Percentiles rank a stretch among this genome's conserved stretches.
These are phyloP conservation scores for Strongylocentrotus purpuratus DNA, from an alignment of 35 echinoderm and acorn worm species.

Conservation along the genomic window DNA sequence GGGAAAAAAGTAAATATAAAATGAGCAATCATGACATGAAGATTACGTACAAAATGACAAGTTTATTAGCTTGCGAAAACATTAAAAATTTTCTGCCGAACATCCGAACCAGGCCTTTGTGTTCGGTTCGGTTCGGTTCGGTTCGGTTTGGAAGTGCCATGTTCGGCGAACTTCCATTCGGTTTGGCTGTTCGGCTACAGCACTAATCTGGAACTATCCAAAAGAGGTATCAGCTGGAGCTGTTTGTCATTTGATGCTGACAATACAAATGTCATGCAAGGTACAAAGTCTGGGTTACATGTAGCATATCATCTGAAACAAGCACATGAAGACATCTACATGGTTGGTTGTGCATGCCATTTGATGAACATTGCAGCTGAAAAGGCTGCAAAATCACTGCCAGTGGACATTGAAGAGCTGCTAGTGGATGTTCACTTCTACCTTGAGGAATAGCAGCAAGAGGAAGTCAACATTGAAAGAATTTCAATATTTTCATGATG, in stretches of 20 bases:
- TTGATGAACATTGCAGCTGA: constrained; percentile 68
- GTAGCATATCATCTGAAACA: constrained; percentile 52
- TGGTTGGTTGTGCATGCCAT: constrained; percentile 77
- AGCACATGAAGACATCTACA: constrained; percentile 48
- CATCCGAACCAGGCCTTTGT: too few species aligned
- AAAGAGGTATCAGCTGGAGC: constrained; percentile 57
- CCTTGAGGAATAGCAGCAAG: constrained; percentile 67
- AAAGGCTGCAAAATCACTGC: constrained; percentile 48
- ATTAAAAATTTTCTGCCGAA: too few species aligned
- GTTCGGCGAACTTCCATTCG: too few species aligned
- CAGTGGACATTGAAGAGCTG: constrained; percentile 51
- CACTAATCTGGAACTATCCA: constrained; percentile 40
- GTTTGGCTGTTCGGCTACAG: too few species aligned
- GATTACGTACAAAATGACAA: too few species aligned
- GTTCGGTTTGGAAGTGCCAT: too few species aligned
- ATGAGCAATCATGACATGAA: too few species aligned
- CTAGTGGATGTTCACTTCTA: constrained; percentile 69
- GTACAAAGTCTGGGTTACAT: constrained; percentile 60
- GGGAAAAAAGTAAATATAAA: too few species aligned
- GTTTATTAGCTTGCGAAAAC: too few species aligned
- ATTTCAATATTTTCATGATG: constrained; percentile 50
- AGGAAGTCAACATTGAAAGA: constrained; percentile 58
- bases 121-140: too few species aligned
- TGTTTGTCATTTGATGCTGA: constrained; percentile 55
- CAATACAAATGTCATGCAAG: constrained; percentile 69